Base-by-base conservation (phyloP, 2,888 invertebrate species). In the Euzetes globulus region DNA sequence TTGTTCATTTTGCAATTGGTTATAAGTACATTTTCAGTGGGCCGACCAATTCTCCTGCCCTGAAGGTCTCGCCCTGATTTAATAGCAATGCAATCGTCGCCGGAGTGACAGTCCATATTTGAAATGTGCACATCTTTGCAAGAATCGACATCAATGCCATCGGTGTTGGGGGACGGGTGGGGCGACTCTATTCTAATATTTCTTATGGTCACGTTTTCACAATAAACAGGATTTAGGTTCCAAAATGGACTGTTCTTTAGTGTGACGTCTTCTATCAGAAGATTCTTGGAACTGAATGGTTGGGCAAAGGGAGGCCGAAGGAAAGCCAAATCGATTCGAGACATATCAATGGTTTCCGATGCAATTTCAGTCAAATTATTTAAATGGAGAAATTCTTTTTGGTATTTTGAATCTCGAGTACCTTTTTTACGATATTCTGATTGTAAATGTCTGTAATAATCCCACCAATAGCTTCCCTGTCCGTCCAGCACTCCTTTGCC, bases 81-180 rank as follows among this genome's bases (percentile, higher is more conserved):
- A 7, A 70, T 70, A 41, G 70, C 70, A 41, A 70, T 70, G 13
- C 70, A 70, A 19, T 70, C 70, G n/a, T 70, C 70, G 22, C 70
- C 70, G 5, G 41, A 37, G 41, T 70, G 13, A 1, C 37, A 1
- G 4, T 9, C 7, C 37, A 29, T 15, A 1, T 47, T 41, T 6
- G 70, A 70, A 13, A 70, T 70, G 5, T 15, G 2, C 3, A 68
- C 29, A 41, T 68, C 11, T 27, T 68, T 68, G n/a, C 68, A 68
- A 11, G 68, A 68, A 25, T 68, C 68, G 29, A 33, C 29, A 68
- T 68, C 68, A 13, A 68, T 68, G n/a, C 68, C 68, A 68, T 68
- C 68, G 19, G 68, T 68, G 29, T 68, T 68, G 4, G 5, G 7
- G 1, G 33, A 5, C 2, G 25, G 4, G 17, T 41, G 29, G 4